Conservation (phyloP, 2,113 vertebrate genomes). For the Panurus biarmicus region DNA sequence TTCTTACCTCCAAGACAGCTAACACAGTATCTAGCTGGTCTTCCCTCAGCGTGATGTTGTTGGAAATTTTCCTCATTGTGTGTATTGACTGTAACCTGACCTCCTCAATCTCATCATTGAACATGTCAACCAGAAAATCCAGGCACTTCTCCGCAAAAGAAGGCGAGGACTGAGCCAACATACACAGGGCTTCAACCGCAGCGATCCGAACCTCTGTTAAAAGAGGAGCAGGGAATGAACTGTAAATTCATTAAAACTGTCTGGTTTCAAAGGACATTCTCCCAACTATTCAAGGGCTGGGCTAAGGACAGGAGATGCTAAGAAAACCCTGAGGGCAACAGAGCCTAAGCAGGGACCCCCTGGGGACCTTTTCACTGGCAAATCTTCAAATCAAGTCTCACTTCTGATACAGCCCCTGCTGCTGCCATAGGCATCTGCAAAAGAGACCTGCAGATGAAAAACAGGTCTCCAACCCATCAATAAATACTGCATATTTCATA, state of each 20-base stretch:
- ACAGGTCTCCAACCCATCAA: not conserved
- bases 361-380: not conserved
- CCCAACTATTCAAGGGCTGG: not conserved
- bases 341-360: not conserved
- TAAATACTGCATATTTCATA: not conserved
- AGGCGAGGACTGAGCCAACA: constrained; percentile 86
- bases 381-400: not conserved
- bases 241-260: not conserved
- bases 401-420: not conserved
- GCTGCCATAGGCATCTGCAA: not conserved
- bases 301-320: not conserved
- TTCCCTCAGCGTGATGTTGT: constrained; percentile 90
- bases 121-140: constrained; percentile 99
- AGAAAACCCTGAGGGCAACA: not conserved
- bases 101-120: constrained; percentile 98
- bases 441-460: not conserved
- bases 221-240: not conserved
- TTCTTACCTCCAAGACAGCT: constrained; percentile 88
- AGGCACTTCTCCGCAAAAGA: constrained; percentile 95
- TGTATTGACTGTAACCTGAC: constrained; percentile 96
- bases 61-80: constrained; percentile 90
- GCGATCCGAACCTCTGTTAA: constrained; percentile 89
- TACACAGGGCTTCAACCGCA: constrained; percentile 90
- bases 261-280: not conserved
- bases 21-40: constrained; percentile 96